Conservation (phyloP, 2,888 invertebrate species). For the Drosophila formosana region DNA sequence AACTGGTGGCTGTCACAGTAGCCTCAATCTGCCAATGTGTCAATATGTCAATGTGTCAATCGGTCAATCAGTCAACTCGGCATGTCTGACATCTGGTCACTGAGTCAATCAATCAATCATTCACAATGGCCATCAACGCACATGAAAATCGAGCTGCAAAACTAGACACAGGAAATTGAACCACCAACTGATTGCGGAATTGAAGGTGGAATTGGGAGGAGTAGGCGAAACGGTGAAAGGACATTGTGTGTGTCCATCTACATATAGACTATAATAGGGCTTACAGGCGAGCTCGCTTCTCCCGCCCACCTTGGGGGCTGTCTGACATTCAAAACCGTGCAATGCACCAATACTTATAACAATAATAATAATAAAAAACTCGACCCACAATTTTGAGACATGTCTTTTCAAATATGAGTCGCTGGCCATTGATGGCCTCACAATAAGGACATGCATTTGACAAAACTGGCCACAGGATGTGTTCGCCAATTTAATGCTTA, state of each 20-base stretch:
- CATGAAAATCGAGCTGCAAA: conserved; percentile 35
- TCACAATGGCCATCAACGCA: conserved; percentile 28
- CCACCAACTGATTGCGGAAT: conserved; percentile 1
- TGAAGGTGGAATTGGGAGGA: too few species aligned
- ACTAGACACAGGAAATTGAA: conserved; percentile 3
- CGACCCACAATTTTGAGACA: conserved; percentile 15
- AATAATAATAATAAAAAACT: conserved; percentile 23
- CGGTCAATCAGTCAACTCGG: conserved; percentile 41
- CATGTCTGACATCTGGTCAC: conserved; percentile 40
- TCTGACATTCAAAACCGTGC: conserved; percentile 11
- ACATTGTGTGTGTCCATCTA: conserved; percentile 31
- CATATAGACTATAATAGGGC: conserved; percentile 5
- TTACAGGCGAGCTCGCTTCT: not conserved
- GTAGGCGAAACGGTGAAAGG: conserved; percentile 2
- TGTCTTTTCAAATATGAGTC: not conserved
- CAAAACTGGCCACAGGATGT: conserved; percentile 17
- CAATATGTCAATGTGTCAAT: conserved; percentile 34
- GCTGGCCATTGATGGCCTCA: not conserved
- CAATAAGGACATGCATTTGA: conserved; percentile 15
- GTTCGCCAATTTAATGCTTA: conserved; percentile 16
- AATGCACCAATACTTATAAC: not conserved
- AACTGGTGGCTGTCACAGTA: conserved; percentile 33
- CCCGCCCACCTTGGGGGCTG: conserved; percentile 14
- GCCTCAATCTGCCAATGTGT: conserved; percentile 32
- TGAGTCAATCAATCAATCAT: conserved; percentile 59